These are phyloP conservation scores for Hemiprocne comata DNA, from an alignment of 2,113 vertebrate species.

Conservation along the genomic window DNA sequence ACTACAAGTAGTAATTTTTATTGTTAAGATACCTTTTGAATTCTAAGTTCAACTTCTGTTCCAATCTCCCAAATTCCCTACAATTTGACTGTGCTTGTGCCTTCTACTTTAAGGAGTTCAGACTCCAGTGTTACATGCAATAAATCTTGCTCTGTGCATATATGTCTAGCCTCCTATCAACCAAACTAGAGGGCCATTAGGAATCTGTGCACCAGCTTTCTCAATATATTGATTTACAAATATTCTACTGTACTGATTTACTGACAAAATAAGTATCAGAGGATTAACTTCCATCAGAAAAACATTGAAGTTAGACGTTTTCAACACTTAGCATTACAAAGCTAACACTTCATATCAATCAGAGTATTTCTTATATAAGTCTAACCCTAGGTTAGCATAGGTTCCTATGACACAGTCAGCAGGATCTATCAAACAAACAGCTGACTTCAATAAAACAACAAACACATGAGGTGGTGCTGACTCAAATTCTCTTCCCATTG, in stretches of 20 bases:
- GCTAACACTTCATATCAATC: background rate
- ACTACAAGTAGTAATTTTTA: too few species aligned
- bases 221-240: background rate
- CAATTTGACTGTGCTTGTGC: too few species aligned
- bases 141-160: too few species aligned
- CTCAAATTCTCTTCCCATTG: background rate
- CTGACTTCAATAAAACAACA: background rate
- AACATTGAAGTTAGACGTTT: background rate
- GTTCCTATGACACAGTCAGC: background rate
- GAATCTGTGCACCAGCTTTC: background rate
- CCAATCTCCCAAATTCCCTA: too few species aligned
- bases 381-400: background rate
- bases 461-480: background rate
- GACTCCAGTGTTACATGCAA: too few species aligned
- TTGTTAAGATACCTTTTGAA: too few species aligned
- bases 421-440: background rate
- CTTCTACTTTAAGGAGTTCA: too few species aligned
- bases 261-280: background rate
- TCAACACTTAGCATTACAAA: background rate
- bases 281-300: background rate
- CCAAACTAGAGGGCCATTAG: accelerated
- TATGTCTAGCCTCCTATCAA: background rate
- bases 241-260: background rate
- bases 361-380: background rate
- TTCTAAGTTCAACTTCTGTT: too few species aligned